These are phyloP conservation scores for Syrista parreyssii DNA, from an alignment of 2,888 invertebrate species.

Conservation along the genomic window DNA sequence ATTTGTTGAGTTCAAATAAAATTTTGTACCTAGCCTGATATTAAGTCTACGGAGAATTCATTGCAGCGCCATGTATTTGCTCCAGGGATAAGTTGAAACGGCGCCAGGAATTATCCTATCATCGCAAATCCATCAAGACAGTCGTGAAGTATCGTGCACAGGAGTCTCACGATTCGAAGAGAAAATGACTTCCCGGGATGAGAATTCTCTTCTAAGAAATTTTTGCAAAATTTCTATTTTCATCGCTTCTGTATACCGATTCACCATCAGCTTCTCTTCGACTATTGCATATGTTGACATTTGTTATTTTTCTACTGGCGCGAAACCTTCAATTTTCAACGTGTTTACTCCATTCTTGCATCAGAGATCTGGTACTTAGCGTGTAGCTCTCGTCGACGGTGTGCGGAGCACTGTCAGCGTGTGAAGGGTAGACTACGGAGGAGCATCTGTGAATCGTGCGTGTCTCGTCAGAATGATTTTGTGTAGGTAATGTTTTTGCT, in stretches of 20 bases:
- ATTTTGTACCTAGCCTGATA: neutral
- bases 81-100: neutral
- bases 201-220: neutral
- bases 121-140: neutral
- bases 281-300: neutral
- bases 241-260: neutral
- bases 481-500: slow-evolving; percentile 62
- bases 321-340: neutral
- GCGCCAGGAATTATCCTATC: neutral
- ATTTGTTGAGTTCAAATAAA: neutral
- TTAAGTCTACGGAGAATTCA: neutral
- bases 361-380: neutral
- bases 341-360: neutral
- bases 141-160: neutral
- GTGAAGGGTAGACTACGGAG: neutral
- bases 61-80: neutral
- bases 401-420: neutral
- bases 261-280: neutral
- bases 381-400: neutral
- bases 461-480: slow-evolving; percentile 16
- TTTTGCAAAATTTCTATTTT: neutral
- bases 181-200: neutral
- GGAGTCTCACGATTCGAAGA: neutral
- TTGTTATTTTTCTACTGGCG: neutral
- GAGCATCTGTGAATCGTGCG: neutral